Conservation (phyloP, 2,888 invertebrate species). For the Thera obeliscata region DNA sequence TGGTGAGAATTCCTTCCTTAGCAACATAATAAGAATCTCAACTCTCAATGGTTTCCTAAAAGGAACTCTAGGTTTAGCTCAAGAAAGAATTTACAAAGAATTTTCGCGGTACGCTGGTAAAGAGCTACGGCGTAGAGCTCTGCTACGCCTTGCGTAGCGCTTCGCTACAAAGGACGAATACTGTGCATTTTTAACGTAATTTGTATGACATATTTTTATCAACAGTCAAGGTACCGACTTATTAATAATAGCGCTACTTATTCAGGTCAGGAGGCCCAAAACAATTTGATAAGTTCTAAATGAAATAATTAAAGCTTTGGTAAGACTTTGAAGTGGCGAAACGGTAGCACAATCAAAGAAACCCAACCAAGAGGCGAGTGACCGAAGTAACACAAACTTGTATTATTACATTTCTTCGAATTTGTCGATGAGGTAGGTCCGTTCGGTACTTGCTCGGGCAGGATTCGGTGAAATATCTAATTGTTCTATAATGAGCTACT, state of each 20-base stretch:
- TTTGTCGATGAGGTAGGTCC: slow-evolving; percentile 3
- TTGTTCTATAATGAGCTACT: slow-evolving; percentile 1
- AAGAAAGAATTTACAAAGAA: not conserved
- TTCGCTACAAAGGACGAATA: not conserved
- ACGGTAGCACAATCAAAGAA: slow-evolving; percentile 20
- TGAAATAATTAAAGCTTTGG: slow-evolving; percentile 11
- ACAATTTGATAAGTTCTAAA: slow-evolving; percentile 16
- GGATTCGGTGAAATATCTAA: slow-evolving; percentile 5
- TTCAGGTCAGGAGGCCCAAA: not conserved
- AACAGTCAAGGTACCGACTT: not conserved
- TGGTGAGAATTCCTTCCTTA: no score
- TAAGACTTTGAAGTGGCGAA: slow-evolving; percentile 8
- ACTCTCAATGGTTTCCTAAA: no score
- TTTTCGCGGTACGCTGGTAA: not conserved
- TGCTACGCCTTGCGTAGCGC: not conserved
- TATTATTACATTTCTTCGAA: slow-evolving; percentile 21
- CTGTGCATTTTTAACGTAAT: not conserved
- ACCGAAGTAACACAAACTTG: slow-evolving; percentile 12
- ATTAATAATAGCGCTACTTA: not conserved
- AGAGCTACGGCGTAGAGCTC: not conserved
- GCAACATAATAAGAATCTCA: no score
- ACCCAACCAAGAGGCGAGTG: slow-evolving; percentile 8
- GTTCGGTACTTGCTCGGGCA: not conserved
- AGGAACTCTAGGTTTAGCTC: no score
- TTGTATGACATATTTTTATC: no score